Percentiles rank a stretch among this genome's conserved stretches.
phyloP scores from a whole-genome alignment of 2,888 invertebrate genomes.

The Amphiduros pacificus region DNA sequence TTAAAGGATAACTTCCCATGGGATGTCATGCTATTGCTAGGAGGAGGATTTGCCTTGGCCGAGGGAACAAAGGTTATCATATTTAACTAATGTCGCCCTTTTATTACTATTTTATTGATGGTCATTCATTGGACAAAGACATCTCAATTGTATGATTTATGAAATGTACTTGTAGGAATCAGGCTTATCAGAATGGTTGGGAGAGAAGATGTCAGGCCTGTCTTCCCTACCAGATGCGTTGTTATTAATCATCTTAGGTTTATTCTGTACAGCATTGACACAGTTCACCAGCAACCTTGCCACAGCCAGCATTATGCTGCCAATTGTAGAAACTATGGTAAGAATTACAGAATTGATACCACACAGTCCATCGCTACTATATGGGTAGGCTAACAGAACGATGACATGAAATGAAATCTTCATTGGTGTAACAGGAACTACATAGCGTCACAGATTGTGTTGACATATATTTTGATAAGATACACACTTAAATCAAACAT shows the following conservation, averaged over 20 bases:
- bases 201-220: slow-evolving; percentile 27
- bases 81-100: no score
- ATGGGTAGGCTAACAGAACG: no score
- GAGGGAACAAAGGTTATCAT: slow-evolving; percentile 76
- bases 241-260: slow-evolving; percentile 75
- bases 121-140: no score
- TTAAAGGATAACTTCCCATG: slow-evolving; percentile 69
- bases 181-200: slow-evolving; percentile 34
- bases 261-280: slow-evolving; percentile 79
- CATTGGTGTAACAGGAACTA: no score
- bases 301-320: slow-evolving; percentile 78
- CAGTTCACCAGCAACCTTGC: slow-evolving; percentile 91
- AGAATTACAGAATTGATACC: slow-evolving; percentile 9
- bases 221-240: slow-evolving; percentile 64
- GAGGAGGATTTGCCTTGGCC: slow-evolving; percentile 86
- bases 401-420: no score
- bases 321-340: slow-evolving; percentile 68
- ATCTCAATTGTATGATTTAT: no score
- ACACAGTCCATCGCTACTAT: no score
- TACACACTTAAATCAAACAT: no score
- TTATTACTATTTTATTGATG: no score
- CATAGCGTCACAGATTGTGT: no score
- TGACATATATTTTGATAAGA: no score
- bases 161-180: slow-evolving; percentile 31
- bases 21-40: slow-evolving; percentile 81